Base-by-base conservation (phyloP, 2,888 invertebrate genomes). In the Creontiades dilutus region DNA sequence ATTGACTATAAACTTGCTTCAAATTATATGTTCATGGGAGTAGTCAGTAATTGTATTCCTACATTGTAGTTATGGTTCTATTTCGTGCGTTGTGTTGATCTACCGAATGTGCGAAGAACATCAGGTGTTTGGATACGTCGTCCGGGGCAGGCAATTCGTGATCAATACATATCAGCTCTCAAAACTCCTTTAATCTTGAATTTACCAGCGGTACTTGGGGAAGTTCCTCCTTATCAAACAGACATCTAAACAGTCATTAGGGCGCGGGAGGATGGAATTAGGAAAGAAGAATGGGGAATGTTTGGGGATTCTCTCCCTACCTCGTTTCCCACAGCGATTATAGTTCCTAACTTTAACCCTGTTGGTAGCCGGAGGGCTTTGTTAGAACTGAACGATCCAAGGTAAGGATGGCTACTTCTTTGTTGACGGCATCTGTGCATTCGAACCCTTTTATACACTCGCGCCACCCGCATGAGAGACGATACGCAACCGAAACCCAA, bases 281-380 rank as follows among this genome's bases (percentile, higher is more conserved):
- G 68, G 86, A 86, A 86, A 86, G 86, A 86, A 86, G 86, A 86
- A 86, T 86, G 86, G 86, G 86, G 57, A 86, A 86, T 86, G 86
- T 86, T 86, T 68, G 47, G 68, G 86, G 68, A 68, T 46, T 57
- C 48, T 84, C 28, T 55, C 55, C 84, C 52, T 55, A 48, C 55
- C 84, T 86, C 86, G 61, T 68, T 23, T 61, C 86, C 57, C 57
- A 68, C 47, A 37, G 86, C 75, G 86, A 68, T 86, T 86, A 86
- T 86, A 86, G 86, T 86, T 86, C 68, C 68, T 68, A 86, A 86
- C 86, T 86, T 68, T 52, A 23, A 28, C 61, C 86, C 68, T 61
- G 75, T 46, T 68, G 48, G 81, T 47, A 47, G 48, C 81, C 37
- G 47, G 84, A 48, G 55, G 55, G 86, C 86, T 86, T 86, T 86